phyloP scores from a whole-genome alignment of 2,797 vertebrate genomes.

The Anableps anableps region DNA sequence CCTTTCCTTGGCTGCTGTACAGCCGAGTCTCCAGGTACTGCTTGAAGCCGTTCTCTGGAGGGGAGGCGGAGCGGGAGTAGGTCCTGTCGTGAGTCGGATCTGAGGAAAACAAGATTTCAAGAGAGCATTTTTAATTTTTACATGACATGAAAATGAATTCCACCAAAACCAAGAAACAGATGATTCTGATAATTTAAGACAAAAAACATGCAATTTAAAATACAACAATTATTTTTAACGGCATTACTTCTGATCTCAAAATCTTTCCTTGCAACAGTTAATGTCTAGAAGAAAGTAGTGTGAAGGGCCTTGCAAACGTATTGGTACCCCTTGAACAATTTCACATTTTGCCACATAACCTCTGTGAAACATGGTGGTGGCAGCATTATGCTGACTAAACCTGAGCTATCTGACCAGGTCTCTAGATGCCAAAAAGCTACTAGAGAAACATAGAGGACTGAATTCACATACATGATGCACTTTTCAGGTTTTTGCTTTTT shows the following conservation, averaged over 20 bases:
- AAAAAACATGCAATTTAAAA: neutral
- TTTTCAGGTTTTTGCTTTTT: neutral
- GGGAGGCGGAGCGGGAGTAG: slow-evolving; percentile 80
- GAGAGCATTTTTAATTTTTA: neutral
- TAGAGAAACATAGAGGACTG: neutral
- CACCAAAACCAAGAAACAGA: neutral
- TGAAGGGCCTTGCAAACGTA: neutral
- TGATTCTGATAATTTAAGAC: neutral
- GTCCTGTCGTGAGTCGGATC: slow-evolving; percentile 71
- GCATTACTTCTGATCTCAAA: neutral
- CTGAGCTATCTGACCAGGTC: neutral
- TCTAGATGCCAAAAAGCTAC: neutral
- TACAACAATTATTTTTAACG: neutral
- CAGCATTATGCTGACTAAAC: neutral
- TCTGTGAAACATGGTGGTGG: neutral
- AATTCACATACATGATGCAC: neutral
- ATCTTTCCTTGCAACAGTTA: neutral
- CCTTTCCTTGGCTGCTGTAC: slow-evolving; percentile 90
- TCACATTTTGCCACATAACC: neutral
- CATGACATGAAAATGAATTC: neutral
- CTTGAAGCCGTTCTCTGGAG: slow-evolving; percentile 84
- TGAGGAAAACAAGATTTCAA: slow-evolving; percentile 34
- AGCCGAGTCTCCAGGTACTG: slow-evolving; percentile 79
- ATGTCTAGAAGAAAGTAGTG: neutral
- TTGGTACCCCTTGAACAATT: neutral